Evolutionary conservation across 2,797 vertebrate genomes (phyloP).

Genomic region (Pangasius macronema): DNA sequence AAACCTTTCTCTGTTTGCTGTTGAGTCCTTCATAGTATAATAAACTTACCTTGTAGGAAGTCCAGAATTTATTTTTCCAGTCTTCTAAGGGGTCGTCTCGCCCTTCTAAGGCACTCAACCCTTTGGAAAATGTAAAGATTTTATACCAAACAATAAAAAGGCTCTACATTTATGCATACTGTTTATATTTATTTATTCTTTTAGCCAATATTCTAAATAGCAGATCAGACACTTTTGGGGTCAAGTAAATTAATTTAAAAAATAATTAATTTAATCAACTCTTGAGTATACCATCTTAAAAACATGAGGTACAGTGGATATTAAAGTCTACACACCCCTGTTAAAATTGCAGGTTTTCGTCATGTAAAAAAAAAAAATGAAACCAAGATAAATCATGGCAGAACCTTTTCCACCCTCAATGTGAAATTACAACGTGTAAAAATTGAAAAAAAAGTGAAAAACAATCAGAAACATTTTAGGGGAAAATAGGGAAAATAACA

Average conservation of each 20-base stretch:
- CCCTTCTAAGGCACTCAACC: slow-evolving; percentile 75
- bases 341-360: no score
- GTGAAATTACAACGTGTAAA: no score
- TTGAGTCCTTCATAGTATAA: not conserved
- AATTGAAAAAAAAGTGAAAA: no score
- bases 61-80: slow-evolving; percentile 79
- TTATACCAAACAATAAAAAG: slow-evolving; percentile 9
- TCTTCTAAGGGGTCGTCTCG: slow-evolving; percentile 73
- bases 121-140: slow-evolving; percentile 57
- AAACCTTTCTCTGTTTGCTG: not conserved
- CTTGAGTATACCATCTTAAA: not conserved
- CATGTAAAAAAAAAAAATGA: no score
- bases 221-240: not conserved
- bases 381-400: no score
- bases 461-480: no score
- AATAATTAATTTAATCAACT: not conserved
- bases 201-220: not conserved
- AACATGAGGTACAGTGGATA: not conserved
- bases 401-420: no score
- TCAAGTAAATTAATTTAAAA: not conserved
- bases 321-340: no score
- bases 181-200: not conserved
- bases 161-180: not conserved
- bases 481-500: no score
- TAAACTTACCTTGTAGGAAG: slow-evolving; percentile 74